phyloP scores from a whole-genome alignment of 1,140 invertebrate species.

The Drosophila watanabei region DNA sequence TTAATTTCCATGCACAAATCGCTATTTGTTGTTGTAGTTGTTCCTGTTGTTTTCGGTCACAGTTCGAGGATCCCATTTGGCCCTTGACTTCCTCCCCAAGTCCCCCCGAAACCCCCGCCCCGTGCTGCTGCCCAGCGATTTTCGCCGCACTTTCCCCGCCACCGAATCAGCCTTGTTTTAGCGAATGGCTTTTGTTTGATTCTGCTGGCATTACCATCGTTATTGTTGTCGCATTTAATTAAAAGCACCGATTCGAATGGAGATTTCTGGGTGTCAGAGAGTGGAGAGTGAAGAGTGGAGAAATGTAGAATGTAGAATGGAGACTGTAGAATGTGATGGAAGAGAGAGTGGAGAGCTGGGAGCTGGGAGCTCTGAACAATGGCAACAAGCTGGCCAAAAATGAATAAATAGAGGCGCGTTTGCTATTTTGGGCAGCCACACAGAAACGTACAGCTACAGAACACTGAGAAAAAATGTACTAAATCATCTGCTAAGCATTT shows the following conservation, averaged over 20 bases:
- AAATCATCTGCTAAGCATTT: no score
- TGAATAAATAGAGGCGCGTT: conserved; percentile 65
- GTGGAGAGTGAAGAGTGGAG: not conserved
- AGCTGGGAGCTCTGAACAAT: conserved; percentile 47
- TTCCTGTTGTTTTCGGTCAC: conserved; percentile 44
- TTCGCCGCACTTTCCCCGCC: not conserved
- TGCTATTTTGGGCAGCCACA: conserved; percentile 61
- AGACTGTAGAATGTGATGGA: not conserved
- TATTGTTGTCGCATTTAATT: conserved; percentile 80
- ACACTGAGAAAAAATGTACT: not conserved
- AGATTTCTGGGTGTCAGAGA: conserved; percentile 39
- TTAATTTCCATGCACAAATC: conserved; percentile 70
- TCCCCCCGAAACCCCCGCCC: no score
- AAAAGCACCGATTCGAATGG: conserved; percentile 62
- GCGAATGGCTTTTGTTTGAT: conserved; percentile 38
- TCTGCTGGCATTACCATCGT: conserved; percentile 46
- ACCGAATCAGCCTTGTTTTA: conserved; percentile 4
- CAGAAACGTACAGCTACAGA: not conserved
- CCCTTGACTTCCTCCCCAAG: conserved; percentile 16
- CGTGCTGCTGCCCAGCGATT: not conserved
- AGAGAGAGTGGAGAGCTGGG: conserved; percentile 6
- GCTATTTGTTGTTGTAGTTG: conserved; percentile 36
- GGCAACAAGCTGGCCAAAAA: conserved; percentile 42
- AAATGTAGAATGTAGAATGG: not conserved
- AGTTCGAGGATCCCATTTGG: conserved; percentile 45